These are phyloP conservation scores for Microvelia longipes DNA, from an alignment of 1,140 invertebrate genomes.

Conservation along the genomic window DNA sequence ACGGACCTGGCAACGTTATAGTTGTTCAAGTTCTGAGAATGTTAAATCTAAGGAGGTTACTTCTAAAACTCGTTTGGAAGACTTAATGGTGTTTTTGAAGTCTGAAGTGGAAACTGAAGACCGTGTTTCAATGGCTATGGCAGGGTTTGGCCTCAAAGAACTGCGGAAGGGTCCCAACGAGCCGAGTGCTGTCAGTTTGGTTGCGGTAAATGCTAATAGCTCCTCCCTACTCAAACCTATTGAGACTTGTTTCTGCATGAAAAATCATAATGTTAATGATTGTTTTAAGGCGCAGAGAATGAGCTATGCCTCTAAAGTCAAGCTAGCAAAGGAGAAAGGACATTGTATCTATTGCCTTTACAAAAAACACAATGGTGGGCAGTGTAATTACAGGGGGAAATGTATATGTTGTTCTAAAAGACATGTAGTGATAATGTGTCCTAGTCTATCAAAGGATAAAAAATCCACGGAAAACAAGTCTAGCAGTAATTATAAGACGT, in stretches of 20 bases:
- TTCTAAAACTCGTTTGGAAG: background rate
- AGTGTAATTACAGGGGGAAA: background rate
- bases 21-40: background rate
- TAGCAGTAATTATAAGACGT: background rate
- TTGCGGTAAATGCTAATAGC: background rate
- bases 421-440: background rate
- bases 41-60: background rate
- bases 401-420: background rate
- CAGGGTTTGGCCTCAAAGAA: background rate
- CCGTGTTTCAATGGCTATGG: background rate
- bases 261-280: background rate
- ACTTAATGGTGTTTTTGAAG: background rate
- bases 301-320: background rate
- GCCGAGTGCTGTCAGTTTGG: background rate
- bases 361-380: background rate
- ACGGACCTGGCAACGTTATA: conserved; percentile 2
- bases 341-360: background rate
- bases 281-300: background rate
- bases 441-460: background rate
- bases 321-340: background rate
- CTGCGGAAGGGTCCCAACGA: background rate
- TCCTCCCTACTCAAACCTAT: background rate
- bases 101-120: background rate
- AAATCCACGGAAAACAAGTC: too few species aligned
- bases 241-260: background rate